These are phyloP conservation scores for Pollenia griseotomentosa DNA, from an alignment of 2,888 invertebrate species.

Conservation along the genomic window DNA sequence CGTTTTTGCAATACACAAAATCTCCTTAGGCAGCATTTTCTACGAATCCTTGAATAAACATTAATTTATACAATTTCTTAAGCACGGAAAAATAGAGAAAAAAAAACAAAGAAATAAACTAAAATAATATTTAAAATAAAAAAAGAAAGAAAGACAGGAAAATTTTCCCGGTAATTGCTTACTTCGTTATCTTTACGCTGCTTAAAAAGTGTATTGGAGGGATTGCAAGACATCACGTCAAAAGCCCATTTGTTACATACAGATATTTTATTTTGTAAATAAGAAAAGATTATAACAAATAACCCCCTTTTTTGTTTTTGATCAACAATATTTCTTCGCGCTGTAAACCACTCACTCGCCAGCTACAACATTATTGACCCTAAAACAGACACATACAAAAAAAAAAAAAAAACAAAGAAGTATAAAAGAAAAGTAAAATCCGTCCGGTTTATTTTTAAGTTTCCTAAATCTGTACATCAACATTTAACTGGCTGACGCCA, in stretches of 20 bases:
- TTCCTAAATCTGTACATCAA: background rate
- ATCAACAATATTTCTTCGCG: background rate
- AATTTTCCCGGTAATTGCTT: conserved; percentile 13
- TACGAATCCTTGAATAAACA: conserved; percentile 6
- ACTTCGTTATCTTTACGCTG: conserved; percentile 24
- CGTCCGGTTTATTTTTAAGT: conserved; percentile 43
- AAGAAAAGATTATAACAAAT: background rate
- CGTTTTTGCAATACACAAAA: background rate
- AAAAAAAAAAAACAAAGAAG: background rate
- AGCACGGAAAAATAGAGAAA: background rate
- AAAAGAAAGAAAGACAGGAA: background rate
- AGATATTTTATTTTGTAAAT: background rate
- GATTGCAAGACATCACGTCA: conserved; percentile 12
- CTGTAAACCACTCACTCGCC: background rate
- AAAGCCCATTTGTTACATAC: conserved; percentile 25
- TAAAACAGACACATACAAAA: background rate
- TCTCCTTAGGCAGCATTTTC: conserved; percentile 10
- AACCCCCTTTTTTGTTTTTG: background rate
- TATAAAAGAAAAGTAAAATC: conserved; percentile 15
- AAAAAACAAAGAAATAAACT: background rate
- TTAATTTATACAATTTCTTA: background rate
- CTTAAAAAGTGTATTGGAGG: background rate
- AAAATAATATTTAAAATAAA: background rate
- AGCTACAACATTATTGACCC: background rate
- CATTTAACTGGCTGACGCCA: background rate